Base-by-base conservation (phyloP, 2,888 invertebrate genomes). In the Tanaodytes sp. region DNA sequence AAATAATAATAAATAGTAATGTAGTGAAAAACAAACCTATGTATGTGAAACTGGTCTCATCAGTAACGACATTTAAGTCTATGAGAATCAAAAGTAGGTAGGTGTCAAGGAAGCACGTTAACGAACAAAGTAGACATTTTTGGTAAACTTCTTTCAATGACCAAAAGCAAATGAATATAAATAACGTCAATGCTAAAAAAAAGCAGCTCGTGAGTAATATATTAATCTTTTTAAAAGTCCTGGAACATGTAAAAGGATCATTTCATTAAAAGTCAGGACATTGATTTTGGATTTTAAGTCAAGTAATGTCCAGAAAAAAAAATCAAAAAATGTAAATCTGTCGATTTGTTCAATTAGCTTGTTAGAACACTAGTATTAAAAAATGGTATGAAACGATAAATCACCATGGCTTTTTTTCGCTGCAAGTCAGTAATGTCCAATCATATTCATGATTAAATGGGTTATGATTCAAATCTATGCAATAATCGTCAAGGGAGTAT, bases 21-120 rank as follows among this genome's bases (percentile, higher is more conserved):
- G n/a, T n/a, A n/a, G n/a, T n/a, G n/a, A n/a, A n/a, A n/a, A 23
- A 46, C 51, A 2, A 31, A 54, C 54, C 54, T 18, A 54, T 27
- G 12, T 40, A 42, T 16, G 40, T 23, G 8, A 42, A 31, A 12
- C 15, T 54, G 19, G 8, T 14, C 18, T 6, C 18, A 18, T 42
- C 15, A 18, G 39, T 30, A 16, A 45, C 8, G 9, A 31, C 12
- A 11, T 45, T 45, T 1, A 45, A 27, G 2, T 45, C 30, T 11
- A 31, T 11, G 2, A 45, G 30, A 23, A 42, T 54, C 9, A 54
- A 12, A 18, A 54, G 12, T 14, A 30, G 12, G 33, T 42, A 54
- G 4, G 31, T 16, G 12, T 31, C 11, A 19, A 54, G 42, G 16
- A 1, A 30, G 14, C 42, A 31, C 1, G 19, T 18, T 0, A 54